Evolutionary conservation across 2,888 invertebrate species (phyloP), one percentile per base, ranked within the genome.

Genomic region (Meiosimyza decipiens): DNA sequence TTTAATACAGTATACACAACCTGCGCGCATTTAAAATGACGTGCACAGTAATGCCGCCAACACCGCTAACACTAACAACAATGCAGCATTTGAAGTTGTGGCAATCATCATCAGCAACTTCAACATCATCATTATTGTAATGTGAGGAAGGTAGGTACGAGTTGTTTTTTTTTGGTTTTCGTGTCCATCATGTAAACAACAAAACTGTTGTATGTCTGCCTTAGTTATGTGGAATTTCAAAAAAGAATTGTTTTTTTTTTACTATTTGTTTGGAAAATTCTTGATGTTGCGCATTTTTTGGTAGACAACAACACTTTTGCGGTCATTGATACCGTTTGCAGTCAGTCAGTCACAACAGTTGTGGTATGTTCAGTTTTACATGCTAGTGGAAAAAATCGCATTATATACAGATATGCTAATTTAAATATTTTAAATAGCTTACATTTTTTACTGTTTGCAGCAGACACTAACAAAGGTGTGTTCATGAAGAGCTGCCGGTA

Each of bases 1-100:
- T 63, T 50, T 63, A 22, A 51, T 7, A 40, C 40, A 40, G 40
- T 6, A 22, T 13, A 50, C 28, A 64, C 64, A 64, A 51, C 50
- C n/a, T 18, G 64, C 64, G 51, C 51, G 22, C 64, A 51, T 64
- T 9, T 40, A 40, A 40, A 64, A 64, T 64, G 64, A 64, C 40
- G 40, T 9, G 40, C 40, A 40, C 40, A 40, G 40, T 22, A 62
- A 62, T 62, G 40, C n/a, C 33, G 28, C 22, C 57, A 16, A 57
- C 28, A 57, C 28, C 13, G 18, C 12, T 22, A 55, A 16, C 55
- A 16, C 55, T 22, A 22, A 57, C 22, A 18, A 9, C 57, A 57
- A 9, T 28, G 9, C 40, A 7, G 9, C 40, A 40, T 40, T 40
- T 40, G 40, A 40, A 40, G 40, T 40, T 40, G 40, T 40, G 40